Percentiles rank a stretch among this genome's conserved stretches.
These are phyloP conservation scores for Stichodactyla mertensii DNA, from an alignment of 64 coral and sea anemone genomes.

Conservation along the genomic window DNA sequence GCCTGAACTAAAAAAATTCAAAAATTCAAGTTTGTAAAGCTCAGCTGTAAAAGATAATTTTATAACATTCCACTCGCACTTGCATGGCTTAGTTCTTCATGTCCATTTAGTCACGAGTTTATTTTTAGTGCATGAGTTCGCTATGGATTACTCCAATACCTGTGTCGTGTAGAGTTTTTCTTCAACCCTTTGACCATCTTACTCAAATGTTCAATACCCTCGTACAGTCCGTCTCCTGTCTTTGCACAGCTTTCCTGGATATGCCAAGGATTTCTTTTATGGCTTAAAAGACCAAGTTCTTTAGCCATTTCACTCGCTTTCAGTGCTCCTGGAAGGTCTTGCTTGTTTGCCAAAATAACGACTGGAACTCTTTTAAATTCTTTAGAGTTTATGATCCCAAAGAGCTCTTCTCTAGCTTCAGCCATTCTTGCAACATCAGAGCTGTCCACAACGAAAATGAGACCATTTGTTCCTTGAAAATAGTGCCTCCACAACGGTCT, in stretches of 20 bases:
- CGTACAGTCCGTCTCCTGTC: conserved; percentile 76
- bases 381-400: conserved; percentile 41
- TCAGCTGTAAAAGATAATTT: no score
- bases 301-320: conserved; percentile 50
- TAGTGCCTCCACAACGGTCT: conserved; percentile 79
- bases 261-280: conserved; percentile 58
- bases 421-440: conserved; percentile 59
- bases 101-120: no score
- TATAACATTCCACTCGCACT: no score
- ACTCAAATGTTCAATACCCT: conserved; percentile 56
- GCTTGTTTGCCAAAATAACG: conserved; percentile 82
- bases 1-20: no score
- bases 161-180: not conserved
- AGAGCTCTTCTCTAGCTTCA: conserved; percentile 66
- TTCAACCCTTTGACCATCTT: conserved; percentile 56
- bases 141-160: not conserved
- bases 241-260: conserved; percentile 65
- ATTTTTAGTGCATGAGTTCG: no score
- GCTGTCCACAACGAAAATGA: conserved; percentile 84
- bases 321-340: conserved; percentile 75
- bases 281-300: conserved; percentile 39
- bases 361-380: conserved; percentile 75
- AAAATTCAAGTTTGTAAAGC: no score
- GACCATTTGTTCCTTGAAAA: conserved; percentile 74
- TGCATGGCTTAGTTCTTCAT: no score